These are phyloP conservation scores for Andrena dorsata DNA, from an alignment of 2,888 invertebrate species.

Conservation along the genomic window DNA sequence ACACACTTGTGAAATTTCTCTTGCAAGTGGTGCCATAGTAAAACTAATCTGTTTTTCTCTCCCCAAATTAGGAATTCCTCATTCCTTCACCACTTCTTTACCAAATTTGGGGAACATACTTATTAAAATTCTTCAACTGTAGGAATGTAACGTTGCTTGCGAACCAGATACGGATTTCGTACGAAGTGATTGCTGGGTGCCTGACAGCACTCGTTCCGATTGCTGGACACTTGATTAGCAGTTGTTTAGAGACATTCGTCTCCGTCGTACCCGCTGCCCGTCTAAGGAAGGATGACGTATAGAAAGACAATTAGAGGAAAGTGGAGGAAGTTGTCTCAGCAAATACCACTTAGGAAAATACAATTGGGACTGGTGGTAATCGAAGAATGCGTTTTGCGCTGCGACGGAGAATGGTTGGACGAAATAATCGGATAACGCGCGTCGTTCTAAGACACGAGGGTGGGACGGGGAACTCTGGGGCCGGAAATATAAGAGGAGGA, in stretches of 20 bases:
- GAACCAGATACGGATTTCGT: neutral
- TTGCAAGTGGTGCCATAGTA: no score
- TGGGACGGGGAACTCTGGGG: constrained; percentile 54
- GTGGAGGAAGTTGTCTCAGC: constrained; percentile 70
- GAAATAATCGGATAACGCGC: constrained; percentile 77
- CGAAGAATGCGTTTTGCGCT: constrained; percentile 66
- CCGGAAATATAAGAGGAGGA: constrained; percentile 62
- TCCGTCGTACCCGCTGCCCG: neutral
- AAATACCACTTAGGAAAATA: constrained; percentile 74
- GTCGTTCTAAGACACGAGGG: constrained; percentile 39
- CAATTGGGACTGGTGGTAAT: constrained; percentile 62
- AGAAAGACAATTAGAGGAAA: constrained; percentile 68
- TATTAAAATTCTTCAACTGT: neutral
- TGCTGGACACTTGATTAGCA: constrained; percentile 1
- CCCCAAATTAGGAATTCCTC: no score
- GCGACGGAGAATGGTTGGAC: constrained; percentile 53
- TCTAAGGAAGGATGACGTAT: neutral
- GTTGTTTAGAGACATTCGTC: constrained; percentile 8
- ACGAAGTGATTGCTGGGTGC: neutral
- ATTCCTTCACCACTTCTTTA: no score
- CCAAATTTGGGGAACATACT: neutral
- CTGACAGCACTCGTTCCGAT: neutral
- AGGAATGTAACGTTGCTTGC: neutral
- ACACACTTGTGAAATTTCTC: no score
- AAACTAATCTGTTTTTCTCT: no score